These are phyloP conservation scores for Epinephelus malabaricus DNA, from an alignment of 2,797 vertebrate species.

Conservation along the genomic window DNA sequence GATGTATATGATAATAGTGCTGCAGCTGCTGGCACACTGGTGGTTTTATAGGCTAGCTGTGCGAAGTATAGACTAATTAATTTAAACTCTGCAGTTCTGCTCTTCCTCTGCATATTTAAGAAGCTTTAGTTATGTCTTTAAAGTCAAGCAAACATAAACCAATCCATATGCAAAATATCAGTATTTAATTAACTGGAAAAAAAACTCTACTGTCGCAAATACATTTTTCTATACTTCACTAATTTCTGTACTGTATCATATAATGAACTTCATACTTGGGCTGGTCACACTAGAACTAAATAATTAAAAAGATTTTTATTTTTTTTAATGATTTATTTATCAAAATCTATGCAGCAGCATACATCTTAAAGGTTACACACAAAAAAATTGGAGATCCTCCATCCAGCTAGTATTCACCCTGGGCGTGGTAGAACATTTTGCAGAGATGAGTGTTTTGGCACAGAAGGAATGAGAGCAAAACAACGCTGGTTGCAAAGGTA, in stretches of 20 bases:
- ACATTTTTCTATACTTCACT: not conserved
- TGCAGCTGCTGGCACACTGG: not conserved
- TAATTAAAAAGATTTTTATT: not conserved
- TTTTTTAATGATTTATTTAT: conserved; percentile 9
- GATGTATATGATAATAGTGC: not conserved
- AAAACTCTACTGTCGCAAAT: not conserved
- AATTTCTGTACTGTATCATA: not conserved
- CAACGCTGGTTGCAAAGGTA: conserved; percentile 4
- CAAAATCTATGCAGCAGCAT: conserved; percentile 11
- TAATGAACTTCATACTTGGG: not conserved
- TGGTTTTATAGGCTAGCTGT: not conserved
- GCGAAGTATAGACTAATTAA: not conserved
- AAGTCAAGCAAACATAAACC: conserved; percentile 4
- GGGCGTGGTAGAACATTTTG: conserved; percentile 12
- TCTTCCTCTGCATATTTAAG: conserved; percentile 1
- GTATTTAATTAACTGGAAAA: not conserved
- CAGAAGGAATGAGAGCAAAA: conserved; percentile 18
- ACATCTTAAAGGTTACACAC: conserved; percentile 18
- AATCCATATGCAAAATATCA: not conserved
- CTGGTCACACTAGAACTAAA: not conserved
- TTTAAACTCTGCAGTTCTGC: not conserved
- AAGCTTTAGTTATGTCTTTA: not conserved
- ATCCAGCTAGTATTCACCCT: not conserved
- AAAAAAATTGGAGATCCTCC: conserved; percentile 8
- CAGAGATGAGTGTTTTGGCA: conserved; percentile 24